Conservation (phyloP, 2,113 vertebrate species). For the Xiphorhynchus elegans region DNA sequence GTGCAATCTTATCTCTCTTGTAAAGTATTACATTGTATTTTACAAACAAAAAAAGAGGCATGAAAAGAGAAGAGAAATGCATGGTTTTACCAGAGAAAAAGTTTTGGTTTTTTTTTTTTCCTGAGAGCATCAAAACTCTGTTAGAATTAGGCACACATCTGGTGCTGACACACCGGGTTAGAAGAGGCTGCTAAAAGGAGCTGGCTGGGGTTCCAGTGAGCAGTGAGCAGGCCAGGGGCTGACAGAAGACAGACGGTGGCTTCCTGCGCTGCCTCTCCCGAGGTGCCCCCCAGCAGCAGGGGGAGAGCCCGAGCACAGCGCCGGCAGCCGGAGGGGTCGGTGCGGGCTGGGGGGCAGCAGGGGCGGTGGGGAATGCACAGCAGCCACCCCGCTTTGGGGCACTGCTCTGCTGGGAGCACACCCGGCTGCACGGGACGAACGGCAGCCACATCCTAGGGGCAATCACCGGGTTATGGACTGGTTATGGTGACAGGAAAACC, state of each 20-base stretch:
- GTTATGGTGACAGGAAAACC: not conserved
- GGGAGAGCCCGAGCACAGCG: not conserved
- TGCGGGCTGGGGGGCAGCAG: no score
- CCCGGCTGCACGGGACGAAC: not conserved
- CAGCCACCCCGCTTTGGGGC: not conserved
- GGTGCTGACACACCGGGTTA: not conserved
- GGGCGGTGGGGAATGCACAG: no score
- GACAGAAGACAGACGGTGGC: not conserved
- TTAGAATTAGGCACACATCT: not conserved
- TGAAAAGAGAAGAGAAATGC: not conserved
- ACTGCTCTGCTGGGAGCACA: not conserved
- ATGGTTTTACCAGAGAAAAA: not conserved
- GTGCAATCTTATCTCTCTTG: not conserved
- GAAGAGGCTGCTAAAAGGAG: not conserved
- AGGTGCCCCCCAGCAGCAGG: not conserved
- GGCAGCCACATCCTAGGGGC: not conserved
- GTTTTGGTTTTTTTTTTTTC: not conserved
- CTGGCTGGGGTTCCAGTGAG: not conserved
- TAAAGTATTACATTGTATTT: not conserved
- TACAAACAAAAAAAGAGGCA: not conserved
- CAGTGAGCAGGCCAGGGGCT: not conserved
- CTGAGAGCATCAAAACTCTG: not conserved
- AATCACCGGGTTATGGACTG: not conserved
- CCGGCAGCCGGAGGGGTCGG: no score
- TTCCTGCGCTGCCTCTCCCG: not conserved